Base-by-base conservation (phyloP, 2,113 vertebrate genomes). In the Ginglymostoma cirratum region DNA sequence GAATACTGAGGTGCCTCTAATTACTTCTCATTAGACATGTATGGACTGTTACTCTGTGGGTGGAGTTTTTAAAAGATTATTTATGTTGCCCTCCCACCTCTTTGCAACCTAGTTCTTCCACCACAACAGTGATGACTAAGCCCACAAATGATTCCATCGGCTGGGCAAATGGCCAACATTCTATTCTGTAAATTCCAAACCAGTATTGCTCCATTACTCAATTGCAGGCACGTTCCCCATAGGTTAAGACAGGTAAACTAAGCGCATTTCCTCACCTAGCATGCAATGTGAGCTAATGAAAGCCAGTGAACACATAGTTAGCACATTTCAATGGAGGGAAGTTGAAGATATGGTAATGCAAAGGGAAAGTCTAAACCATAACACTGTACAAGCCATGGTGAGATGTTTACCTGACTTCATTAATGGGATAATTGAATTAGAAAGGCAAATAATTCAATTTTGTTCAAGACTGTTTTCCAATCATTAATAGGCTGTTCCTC, bases 111-210 rank as follows among this genome's bases (percentile, higher is more conserved):
- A 38, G 38, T 70, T 95, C 67, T 95, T 72, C 42, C 69, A 30
- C 94, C 94, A 95, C 45, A 17, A 52, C 69, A 52, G 42, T 72
- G 55, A 61, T 61, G 67, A 95, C 67, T 95, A 48, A 72, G 42
- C 94, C 87, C 87, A 76, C 94, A 95, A 3, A 72, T 95, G 42
- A 42, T 95, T 95, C 94, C 69, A 30, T 95, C 67, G 72, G 67
- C 94, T 72, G 94, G 94, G 94, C 67, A 95, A 76, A 76, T 95
- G 69, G 94, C 94, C 94, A 95, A 52, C 67, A 95, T 48, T 6
- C 94, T 30, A 52, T 76, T 95, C 67, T 72, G 42, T 72, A 48
- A 95, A 95, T 95, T 95, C 94, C 69, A 48, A 52, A 17, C 6
- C 23, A 95, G 38, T 52, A 27, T 95, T 45, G 69, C 94, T 48